Base-by-base conservation (phyloP, 2,888 invertebrate species). In the Drosophila planitibia region DNA sequence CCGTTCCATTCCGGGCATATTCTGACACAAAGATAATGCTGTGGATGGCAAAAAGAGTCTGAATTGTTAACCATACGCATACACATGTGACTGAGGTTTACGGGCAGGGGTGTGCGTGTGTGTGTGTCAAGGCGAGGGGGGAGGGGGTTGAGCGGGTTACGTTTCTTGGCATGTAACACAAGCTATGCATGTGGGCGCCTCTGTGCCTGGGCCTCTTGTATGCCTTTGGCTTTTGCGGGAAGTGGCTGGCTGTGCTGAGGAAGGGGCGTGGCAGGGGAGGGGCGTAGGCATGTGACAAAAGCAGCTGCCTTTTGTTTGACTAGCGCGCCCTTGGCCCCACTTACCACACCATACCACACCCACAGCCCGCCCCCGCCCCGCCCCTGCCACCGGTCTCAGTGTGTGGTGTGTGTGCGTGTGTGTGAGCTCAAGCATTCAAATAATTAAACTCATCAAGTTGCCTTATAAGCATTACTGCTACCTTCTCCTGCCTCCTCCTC, bases 371-470 rank as follows among this genome's bases (percentile, higher is more conserved):
- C 14, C 51, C n/a, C n/a, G 25, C 33, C 33, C 33, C 33, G 4
- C 35, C 33, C 41, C 16, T 19, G 28, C 32, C 14, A 39, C 14
- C 58, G 9, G 49, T 61, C 59, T 25, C 39, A 55, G 35, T 62
- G 57, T 61, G 28, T 62, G 37, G 35, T 62, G 57, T 61, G 28
- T 62, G 37, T 65, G 39, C 52, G 54, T 49, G 52, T 75, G 51
- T 68, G 70, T 70, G 64, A 74, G 84, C 81, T 79, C 76, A 85
- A 76, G 90, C 88, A 90, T 82, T 83, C 86, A 91, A 92, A 90
- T 92, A 92, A 92, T 92, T 92, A 92, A 92, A 92, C 84, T 91
- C 87, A 91, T 92, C 90, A 91, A 82, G 85, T 82, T 83, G 84
- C 79, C 81, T 78, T 78, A 79, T 90, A 78, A 79, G 79, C 81